phyloP scores from a whole-genome alignment of 2,797 vertebrate species.

The Lagocephalus sceleratus region DNA sequence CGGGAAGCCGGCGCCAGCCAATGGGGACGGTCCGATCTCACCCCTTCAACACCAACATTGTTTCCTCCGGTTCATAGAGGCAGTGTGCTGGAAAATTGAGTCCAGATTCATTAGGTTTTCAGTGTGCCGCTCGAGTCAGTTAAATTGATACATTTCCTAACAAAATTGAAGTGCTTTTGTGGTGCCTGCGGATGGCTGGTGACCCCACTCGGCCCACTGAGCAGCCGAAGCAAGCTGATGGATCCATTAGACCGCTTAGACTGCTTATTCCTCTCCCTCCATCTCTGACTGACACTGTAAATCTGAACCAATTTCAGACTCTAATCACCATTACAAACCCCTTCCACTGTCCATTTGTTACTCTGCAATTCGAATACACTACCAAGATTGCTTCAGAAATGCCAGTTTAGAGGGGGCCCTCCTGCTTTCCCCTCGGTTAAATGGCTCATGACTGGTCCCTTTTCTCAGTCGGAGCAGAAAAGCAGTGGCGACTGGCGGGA shows the following conservation, averaged over 20 bases:
- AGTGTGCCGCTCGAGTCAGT: conserved; percentile 99
- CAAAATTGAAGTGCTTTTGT: conserved; percentile 99
- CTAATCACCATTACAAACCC: conserved; percentile 99
- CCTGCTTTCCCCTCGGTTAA: conserved; percentile 80
- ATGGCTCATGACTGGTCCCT: conserved; percentile 83
- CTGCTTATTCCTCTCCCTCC: conserved; percentile 90
- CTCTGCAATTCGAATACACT: conserved; percentile 89
- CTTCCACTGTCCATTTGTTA: conserved; percentile 98
- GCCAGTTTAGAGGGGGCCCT: conserved; percentile 81
- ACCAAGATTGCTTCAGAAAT: conserved; percentile 87
- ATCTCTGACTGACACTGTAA: conserved; percentile 98
- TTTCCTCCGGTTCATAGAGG: conserved; percentile 97
- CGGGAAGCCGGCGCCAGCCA: conserved; percentile 80
- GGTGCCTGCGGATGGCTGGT: conserved; percentile 98
- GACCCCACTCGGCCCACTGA: conserved; percentile 99
- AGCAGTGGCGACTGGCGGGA: conserved; percentile 43
- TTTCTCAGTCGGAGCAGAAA: conserved; percentile 67
- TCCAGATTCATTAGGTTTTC: conserved; percentile 99
- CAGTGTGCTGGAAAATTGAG: conserved; percentile 99
- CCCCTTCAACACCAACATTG: conserved; percentile 94
- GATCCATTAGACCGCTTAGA: conserved; percentile 99
- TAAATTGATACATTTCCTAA: conserved; percentile 99
- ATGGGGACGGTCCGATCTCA: conserved; percentile 83
- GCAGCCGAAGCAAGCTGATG: conserved; percentile 98
- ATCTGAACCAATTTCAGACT: conserved; percentile 99